A percentile compares a stretch with the other conserved stretches of the same genome.
These are phyloP conservation scores for Cyprinodon variegatus DNA, from an alignment of 2,113 vertebrate species.

Conservation along the genomic window DNA sequence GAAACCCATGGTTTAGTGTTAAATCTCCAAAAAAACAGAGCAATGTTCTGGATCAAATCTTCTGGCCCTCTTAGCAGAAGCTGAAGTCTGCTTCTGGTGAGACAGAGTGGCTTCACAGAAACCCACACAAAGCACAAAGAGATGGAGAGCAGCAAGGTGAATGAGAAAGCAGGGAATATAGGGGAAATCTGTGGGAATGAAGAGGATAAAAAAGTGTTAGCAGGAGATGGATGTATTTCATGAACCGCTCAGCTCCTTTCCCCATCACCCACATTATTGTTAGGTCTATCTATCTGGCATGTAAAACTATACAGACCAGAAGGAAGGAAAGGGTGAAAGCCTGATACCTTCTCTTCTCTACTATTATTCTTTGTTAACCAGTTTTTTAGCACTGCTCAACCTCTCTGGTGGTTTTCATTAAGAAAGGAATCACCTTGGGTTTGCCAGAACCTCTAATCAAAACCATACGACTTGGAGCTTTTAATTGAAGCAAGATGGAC, in stretches of 20 bases:
- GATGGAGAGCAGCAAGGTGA: conserved; percentile 33
- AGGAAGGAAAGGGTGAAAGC: conserved; percentile 75
- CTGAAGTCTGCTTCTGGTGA: conserved; percentile 50
- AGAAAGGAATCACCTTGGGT: conserved; percentile 84
- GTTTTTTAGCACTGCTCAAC: conserved; percentile 77
- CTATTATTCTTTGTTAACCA: conserved; percentile 82
- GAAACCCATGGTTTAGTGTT: conserved; percentile 50
- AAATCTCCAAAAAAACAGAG: conserved; percentile 51
- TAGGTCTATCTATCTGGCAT: conserved; percentile 60
- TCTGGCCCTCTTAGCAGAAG: conserved; percentile 33
- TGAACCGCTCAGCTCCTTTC: conserved; percentile 59
- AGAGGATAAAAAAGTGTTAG: conserved; percentile 41
- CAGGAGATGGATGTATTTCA: conserved; percentile 61
- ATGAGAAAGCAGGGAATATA: conserved; percentile 27
- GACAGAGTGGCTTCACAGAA: conserved; percentile 47
- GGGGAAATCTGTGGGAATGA: conserved; percentile 31
- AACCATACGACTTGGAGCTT: conserved; percentile 78
- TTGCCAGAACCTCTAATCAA: conserved; percentile 82
- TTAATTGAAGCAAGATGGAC: conserved; percentile 86
- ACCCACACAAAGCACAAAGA: conserved; percentile 37
- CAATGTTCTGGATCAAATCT: conserved; percentile 39
- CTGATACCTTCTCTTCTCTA: conserved; percentile 70
- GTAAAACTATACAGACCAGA: conserved; percentile 65
- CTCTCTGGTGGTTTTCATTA: conserved; percentile 83
- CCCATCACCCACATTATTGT: conserved; percentile 58